Evolutionary conservation across 2,113 vertebrate genomes (phyloP).

Genomic region (Rana temporaria): DNA sequence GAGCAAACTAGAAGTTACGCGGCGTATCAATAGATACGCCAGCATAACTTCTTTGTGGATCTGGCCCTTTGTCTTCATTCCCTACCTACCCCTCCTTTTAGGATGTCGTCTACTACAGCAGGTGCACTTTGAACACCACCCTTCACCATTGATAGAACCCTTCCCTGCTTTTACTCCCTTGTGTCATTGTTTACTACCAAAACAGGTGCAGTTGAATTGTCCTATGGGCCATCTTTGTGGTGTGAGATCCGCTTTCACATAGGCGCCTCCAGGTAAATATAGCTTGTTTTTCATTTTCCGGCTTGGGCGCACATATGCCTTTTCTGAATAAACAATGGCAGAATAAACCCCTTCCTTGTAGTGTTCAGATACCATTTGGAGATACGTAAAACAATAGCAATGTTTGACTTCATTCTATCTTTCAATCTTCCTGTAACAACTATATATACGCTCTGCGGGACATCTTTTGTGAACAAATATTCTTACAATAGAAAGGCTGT

Average conservation of each 20-base stretch:
- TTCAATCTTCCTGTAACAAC: conserved; percentile 18
- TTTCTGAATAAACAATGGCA: conserved; percentile 30
- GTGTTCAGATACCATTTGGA: not conserved
- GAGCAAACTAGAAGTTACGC: too few species aligned
- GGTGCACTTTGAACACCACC: too few species aligned
- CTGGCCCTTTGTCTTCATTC: too few species aligned
- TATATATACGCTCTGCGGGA: conserved; percentile 19
- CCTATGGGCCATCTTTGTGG: not conserved
- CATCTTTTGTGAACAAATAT: conserved; percentile 20
- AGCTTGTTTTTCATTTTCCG: not conserved
- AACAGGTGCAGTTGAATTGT: not conserved
- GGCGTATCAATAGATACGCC: too few species aligned
- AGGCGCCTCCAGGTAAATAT: not conserved
- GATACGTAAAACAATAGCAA: conserved; percentile 15
- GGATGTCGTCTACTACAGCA: too few species aligned
- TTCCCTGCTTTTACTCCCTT: too few species aligned
- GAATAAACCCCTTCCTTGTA: conserved; percentile 23
- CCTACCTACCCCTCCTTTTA: too few species aligned
- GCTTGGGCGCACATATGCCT: not conserved
- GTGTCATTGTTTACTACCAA: too few species aligned
- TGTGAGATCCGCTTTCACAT: conserved; percentile 7
- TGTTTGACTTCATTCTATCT: not conserved
- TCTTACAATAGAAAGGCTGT: conserved; percentile 22
- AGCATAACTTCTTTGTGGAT: too few species aligned
- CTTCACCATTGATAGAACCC: too few species aligned